Base-by-base conservation (phyloP, 2,888 invertebrate genomes). In the Drosophila melanosoma region DNA sequence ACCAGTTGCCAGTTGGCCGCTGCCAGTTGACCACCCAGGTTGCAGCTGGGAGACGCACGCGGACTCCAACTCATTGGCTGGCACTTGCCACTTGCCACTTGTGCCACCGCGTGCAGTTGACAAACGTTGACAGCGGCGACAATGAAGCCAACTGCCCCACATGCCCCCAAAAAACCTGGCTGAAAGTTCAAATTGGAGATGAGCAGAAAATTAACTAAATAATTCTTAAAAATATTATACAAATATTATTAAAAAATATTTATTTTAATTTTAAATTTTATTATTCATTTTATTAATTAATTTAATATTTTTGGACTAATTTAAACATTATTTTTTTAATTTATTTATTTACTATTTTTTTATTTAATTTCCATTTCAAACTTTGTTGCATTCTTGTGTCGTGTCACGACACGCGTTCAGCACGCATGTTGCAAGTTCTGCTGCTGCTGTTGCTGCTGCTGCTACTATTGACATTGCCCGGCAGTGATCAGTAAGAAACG, bases 61-160 rank as follows among this genome's bases (percentile, higher is more conserved):
- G 15, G 45, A 54, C 67, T 59, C 76, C 61, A 63, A 71, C 61
- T 61, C 42, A 63, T 71, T 69, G 58, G 42, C 58, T 66, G 57
- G 35, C 64, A 51, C 66, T 33, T 20, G 29, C 63, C 35, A 63
- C 60, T 66, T 69, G 69, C 74, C 38, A 68, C 65, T 76, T 45
- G 45, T 68, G 71, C 62, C 80, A 69, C 52, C 36, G 79, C 67
- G 69, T 75, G 69, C 80, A 76, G 76, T 88, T 87, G 89, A 87
- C 89, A 87, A 87, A 89, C 87, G 87, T 76, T 87, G 87, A 87
- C 87, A 89, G 87, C 82, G 85, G 81, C 89, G 87, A 87, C 86
- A 86, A 82, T 86, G 82, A 74, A 54, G 36, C 59, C 66, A 58
- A 35, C 62, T 42, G 42, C 42, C 35, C 29, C 45, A 51, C 51